These are phyloP conservation scores for Dynastes hyllus DNA, from an alignment of 2,888 invertebrate genomes.

Conservation along the genomic window DNA sequence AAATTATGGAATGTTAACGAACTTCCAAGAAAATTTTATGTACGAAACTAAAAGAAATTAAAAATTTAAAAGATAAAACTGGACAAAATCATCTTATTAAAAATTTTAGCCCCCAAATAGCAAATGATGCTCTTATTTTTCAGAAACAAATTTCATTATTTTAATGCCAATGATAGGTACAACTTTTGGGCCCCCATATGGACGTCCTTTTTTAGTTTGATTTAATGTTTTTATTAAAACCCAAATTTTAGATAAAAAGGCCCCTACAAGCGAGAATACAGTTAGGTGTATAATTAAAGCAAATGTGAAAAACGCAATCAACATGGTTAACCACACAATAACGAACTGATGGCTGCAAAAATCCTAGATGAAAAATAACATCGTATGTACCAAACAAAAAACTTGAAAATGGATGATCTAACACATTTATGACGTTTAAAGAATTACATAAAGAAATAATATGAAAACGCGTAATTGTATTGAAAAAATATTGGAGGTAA, in stretches of 20 bases:
- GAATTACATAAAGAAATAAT: background rate
- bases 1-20: no score
- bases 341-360: background rate
- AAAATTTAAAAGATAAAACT: no score
- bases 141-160: no score
- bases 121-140: background rate
- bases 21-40: no score
- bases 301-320: slow-evolving; percentile 2
- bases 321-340: background rate
- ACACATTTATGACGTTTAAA: background rate
- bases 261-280: background rate
- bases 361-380: background rate
- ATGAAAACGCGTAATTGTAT: background rate
- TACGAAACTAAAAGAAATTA: no score
- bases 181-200: background rate
- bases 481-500: no score
- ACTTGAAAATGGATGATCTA: background rate
- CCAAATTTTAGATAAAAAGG: background rate
- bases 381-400: background rate
- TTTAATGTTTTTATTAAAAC: no score
- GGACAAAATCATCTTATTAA: no score
- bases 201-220: no score
- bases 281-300: slow-evolving; percentile 1
- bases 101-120: no score
- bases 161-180: no score